These are phyloP conservation scores for Hirundichthys speculiger DNA, from an alignment of 2,113 vertebrate genomes.

Conservation along the genomic window DNA sequence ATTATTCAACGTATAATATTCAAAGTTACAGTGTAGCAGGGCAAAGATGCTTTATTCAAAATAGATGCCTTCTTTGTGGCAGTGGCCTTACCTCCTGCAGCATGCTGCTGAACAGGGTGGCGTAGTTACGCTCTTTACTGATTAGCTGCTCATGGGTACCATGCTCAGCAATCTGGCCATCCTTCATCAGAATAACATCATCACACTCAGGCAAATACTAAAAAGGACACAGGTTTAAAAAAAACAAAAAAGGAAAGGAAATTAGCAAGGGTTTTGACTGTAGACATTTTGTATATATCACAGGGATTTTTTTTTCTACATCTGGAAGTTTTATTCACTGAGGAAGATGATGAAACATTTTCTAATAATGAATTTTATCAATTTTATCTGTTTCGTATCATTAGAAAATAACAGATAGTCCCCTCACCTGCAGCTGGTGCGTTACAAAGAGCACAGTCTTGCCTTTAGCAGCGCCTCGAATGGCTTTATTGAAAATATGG, in stretches of 20 bases:
- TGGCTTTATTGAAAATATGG: constrained; percentile 80
- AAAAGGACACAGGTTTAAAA: constrained; percentile 9
- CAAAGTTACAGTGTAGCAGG: constrained; percentile 49
- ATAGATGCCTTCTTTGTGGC: constrained; percentile 25
- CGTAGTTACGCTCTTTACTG: constrained; percentile 79
- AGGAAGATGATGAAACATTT: too few species aligned
- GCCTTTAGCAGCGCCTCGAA: constrained; percentile 66
- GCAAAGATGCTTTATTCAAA: constrained; percentile 58
- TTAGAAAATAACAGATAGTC: not conserved
- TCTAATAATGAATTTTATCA: too few species aligned
- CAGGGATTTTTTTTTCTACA: too few species aligned
- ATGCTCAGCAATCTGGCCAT: constrained; percentile 82
- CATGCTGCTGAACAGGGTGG: constrained; percentile 78
- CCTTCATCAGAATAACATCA: constrained; percentile 83
- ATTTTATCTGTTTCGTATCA: too few species aligned
- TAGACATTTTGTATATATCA: too few species aligned
- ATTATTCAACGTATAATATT: constrained; percentile 72
- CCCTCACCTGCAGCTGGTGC: constrained; percentile 83
- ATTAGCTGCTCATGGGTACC: constrained; percentile 83
- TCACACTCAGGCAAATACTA: constrained; percentile 85
- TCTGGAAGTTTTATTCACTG: too few species aligned
- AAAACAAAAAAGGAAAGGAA: not conserved
- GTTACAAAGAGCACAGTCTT: constrained; percentile 85
- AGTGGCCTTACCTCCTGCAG: constrained; percentile 80
- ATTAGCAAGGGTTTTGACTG: not conserved